phyloP scores from a whole-genome alignment of 2,888 invertebrate species.

The Acronicta psi region DNA sequence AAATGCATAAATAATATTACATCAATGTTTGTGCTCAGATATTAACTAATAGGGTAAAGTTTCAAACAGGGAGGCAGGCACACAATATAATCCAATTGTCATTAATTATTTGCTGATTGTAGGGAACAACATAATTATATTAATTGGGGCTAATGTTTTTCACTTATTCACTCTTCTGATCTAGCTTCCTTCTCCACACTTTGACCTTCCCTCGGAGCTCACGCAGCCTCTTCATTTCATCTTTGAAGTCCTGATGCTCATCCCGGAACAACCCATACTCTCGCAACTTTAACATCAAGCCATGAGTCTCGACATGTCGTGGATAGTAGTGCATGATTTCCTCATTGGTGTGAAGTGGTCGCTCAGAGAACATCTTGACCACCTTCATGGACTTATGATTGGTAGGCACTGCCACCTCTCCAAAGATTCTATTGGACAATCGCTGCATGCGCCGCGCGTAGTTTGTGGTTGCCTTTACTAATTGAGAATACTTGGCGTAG shows the following conservation, averaged over 20 bases:
- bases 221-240: slow-evolving; percentile 94
- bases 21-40: too few species aligned
- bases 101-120: too few species aligned
- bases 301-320: slow-evolving; percentile 93
- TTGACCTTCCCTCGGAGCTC: slow-evolving; percentile 93
- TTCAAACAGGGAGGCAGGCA: too few species aligned
- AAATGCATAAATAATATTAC: too few species aligned
- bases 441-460: slow-evolving; percentile 96
- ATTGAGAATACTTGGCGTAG: slow-evolving; percentile 92
- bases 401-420: slow-evolving; percentile 94
- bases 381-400: slow-evolving; percentile 94
- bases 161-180: slow-evolving; percentile 75
- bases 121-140: not conserved
- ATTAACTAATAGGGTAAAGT: too few species aligned
- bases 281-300: slow-evolving; percentile 92
- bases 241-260: slow-evolving; percentile 96
- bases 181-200: slow-evolving; percentile 85
- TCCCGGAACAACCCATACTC: slow-evolving; percentile 95
- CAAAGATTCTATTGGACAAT: slow-evolving; percentile 96
- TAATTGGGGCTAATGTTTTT: not conserved
- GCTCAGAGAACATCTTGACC: slow-evolving; percentile 93
- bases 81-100: too few species aligned
- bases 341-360: slow-evolving; percentile 92
- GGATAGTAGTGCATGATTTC: slow-evolving; percentile 96
- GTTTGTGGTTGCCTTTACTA: slow-evolving; percentile 92